phyloP scores from a whole-genome alignment of 2,888 invertebrate species.

The Strigamia transsilvanica region DNA sequence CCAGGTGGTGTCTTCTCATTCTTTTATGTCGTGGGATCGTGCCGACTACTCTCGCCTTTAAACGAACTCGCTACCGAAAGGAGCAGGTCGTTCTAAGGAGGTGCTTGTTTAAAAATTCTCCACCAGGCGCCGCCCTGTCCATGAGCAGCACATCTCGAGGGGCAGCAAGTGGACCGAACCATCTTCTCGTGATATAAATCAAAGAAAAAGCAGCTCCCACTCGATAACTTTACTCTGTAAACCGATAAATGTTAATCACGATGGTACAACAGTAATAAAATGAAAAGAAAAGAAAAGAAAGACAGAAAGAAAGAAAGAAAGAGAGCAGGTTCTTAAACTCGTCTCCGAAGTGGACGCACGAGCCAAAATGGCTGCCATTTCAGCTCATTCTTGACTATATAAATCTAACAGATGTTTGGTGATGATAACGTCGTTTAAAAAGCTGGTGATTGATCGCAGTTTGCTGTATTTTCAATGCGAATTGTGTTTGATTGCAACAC shows the following conservation, averaged over 20 bases:
- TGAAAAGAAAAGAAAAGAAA: not conserved
- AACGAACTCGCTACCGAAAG: not conserved
- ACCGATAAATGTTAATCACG: conserved; percentile 32
- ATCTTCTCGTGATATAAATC: conserved; percentile 27
- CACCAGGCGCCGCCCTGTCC: conserved; percentile 26
- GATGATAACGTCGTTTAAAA: conserved; percentile 4
- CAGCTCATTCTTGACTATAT: not conserved
- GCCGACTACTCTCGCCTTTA: not conserved
- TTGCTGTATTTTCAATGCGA: conserved; percentile 14
- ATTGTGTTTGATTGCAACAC: conserved; percentile 13
- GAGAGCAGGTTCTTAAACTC: too few species aligned
- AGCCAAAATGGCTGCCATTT: conserved; percentile 24
- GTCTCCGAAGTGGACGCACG: not conserved
- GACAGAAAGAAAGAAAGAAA: not conserved
- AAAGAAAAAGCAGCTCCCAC: conserved; percentile 11
- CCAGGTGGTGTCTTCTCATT: conserved; percentile 37
- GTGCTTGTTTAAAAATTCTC: conserved; percentile 32
- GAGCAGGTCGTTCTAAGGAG: not conserved
- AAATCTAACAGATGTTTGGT: not conserved
- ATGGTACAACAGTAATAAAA: not conserved
- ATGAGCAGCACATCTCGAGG: not conserved
- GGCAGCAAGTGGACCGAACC: conserved; percentile 26
- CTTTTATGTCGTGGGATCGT: conserved; percentile 21
- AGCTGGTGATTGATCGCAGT: not conserved
- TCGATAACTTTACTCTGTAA: not conserved